Conservation (phyloP, 2,113 vertebrate species). For the Rhea americana region DNA sequence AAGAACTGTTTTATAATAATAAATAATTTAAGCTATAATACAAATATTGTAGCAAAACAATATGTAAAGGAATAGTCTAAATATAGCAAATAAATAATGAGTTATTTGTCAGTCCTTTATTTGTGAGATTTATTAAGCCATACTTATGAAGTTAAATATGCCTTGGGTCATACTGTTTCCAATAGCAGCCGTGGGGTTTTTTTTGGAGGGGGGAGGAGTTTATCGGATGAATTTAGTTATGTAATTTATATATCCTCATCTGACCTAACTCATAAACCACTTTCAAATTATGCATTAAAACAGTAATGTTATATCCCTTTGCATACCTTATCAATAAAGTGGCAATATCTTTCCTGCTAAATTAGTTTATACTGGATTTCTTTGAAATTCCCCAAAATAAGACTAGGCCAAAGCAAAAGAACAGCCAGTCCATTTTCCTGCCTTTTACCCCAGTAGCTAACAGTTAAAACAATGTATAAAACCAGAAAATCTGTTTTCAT, state of each 20-base stretch:
- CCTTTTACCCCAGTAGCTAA: background rate
- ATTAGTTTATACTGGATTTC: background rate
- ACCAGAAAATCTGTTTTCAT: background rate
- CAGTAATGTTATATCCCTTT: background rate
- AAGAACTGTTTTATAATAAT: background rate
- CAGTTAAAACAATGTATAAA: background rate
- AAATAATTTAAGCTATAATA: accelerated
- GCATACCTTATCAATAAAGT: background rate
- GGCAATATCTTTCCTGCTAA: background rate
- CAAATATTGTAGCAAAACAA: background rate
- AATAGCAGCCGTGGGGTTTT: accelerated
- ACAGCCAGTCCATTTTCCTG: background rate
- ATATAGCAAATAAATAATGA: background rate
- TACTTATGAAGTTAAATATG: background rate
- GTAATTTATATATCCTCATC: background rate
- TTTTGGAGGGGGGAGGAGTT: background rate
- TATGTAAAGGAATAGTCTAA: background rate
- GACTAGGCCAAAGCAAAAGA: background rate
- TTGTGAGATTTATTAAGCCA: background rate
- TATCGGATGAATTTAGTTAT: background rate
- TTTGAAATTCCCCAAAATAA: background rate
- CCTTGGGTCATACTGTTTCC: background rate
- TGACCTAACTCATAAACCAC: background rate
- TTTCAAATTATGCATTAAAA: background rate
- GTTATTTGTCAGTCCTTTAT: background rate